These are phyloP conservation scores for Cyanoramphus novaezelandiae DNA, from an alignment of 2,113 vertebrate species.

Conservation along the genomic window DNA sequence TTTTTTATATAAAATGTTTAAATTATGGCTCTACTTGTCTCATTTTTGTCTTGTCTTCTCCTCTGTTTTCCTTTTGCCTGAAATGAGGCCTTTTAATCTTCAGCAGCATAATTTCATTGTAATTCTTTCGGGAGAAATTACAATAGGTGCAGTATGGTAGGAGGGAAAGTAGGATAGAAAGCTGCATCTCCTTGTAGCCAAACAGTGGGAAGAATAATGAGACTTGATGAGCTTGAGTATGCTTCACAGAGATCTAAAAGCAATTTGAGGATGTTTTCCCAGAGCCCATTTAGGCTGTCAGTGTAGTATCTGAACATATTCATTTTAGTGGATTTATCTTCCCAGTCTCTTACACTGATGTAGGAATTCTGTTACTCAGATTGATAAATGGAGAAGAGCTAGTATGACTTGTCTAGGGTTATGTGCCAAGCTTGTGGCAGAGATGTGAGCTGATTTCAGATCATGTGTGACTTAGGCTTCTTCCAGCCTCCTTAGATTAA, in stretches of 20 bases:
- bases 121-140: background rate
- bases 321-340: background rate
- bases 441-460: background rate
- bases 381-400: background rate
- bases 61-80: rapidly evolving
- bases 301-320: background rate
- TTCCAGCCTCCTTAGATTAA: background rate
- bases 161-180: background rate
- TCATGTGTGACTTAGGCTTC: background rate
- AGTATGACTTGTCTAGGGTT: background rate
- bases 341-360: background rate
- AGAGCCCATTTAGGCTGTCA: background rate
- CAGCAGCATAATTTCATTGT: background rate
- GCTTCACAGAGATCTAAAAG: background rate
- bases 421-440: background rate
- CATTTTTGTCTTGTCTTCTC: background rate
- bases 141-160: background rate
- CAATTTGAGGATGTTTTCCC: background rate
- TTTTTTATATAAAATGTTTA: background rate
- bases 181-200: background rate
- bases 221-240: background rate
- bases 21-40: background rate
- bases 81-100: background rate
- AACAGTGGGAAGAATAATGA: background rate
- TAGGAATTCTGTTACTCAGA: background rate